phyloP scores from a whole-genome alignment of 2,113 vertebrate genomes.

The Atractosteus spatula region DNA sequence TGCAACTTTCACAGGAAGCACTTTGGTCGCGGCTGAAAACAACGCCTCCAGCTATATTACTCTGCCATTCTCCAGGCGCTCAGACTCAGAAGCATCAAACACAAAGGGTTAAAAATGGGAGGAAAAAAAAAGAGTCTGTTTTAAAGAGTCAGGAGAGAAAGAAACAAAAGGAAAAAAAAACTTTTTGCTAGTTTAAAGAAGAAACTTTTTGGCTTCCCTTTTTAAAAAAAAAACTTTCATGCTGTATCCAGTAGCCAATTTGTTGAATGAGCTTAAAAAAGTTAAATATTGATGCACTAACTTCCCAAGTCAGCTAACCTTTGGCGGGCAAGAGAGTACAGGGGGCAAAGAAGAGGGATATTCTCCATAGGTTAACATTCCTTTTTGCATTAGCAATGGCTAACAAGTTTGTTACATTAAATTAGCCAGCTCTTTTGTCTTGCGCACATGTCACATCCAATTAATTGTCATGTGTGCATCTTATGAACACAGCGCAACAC shows the following conservation, averaged over 20 bases:
- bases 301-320: constrained; percentile 61
- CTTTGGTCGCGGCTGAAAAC: constrained; percentile 49
- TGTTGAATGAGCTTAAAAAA: constrained; percentile 44
- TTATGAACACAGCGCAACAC: constrained; percentile 74
- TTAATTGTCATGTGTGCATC: constrained; percentile 80
- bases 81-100: neutral
- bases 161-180: constrained; percentile 3
- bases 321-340: constrained; percentile 21
- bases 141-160: neutral
- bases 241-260: constrained; percentile 51
- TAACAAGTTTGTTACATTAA: constrained; percentile 94
- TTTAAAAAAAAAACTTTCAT: constrained; percentile 36
- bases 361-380: constrained; percentile 67
- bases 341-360: constrained; percentile 25
- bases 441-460: constrained; percentile 84
- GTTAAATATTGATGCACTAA: constrained; percentile 59
- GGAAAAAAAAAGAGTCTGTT: neutral
- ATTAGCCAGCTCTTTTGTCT: constrained; percentile 97
- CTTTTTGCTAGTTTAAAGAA: neutral
- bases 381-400: constrained; percentile 76
- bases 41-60: constrained; percentile 48
- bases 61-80: constrained; percentile 48
- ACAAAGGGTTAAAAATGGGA: constrained; percentile 20
- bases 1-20: constrained; percentile 34
- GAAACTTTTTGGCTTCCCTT: constrained; percentile 33